These are phyloP conservation scores for Pachyramphus minor DNA, from an alignment of 2,113 vertebrate genomes.

Conservation along the genomic window DNA sequence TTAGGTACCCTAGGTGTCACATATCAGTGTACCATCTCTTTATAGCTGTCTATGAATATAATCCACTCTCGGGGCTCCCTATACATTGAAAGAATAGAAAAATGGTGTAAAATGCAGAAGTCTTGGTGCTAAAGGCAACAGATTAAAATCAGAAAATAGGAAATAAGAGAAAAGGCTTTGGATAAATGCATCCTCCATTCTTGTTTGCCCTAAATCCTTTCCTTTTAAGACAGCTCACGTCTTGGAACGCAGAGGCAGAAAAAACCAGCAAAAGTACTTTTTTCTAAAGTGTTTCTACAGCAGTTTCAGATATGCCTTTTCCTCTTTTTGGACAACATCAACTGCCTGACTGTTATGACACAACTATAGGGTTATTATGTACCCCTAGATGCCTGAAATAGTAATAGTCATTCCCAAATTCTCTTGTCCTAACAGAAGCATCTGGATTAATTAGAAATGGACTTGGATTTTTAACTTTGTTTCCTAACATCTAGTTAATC, in stretches of 20 bases:
- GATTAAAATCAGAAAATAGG: not conserved
- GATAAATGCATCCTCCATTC: not conserved
- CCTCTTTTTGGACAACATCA: not conserved
- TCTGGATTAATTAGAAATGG: not conserved
- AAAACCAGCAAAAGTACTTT: not conserved
- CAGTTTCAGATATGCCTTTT: not conserved
- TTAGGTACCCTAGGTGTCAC: not conserved
- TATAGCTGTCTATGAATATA: not conserved
- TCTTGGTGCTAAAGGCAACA: not conserved
- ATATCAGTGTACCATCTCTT: not conserved
- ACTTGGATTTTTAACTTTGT: not conserved
- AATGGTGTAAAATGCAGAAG: not conserved
- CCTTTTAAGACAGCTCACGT: not conserved
- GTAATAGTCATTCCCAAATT: not conserved
- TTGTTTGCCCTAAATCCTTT: not conserved
- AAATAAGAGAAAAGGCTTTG: not conserved
- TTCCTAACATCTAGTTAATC: not conserved
- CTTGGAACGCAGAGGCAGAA: not conserved
- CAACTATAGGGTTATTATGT: not conserved
- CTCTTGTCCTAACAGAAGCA: not conserved
- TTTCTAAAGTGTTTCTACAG: not conserved
- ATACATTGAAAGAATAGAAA: not conserved
- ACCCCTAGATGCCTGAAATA: not conserved
- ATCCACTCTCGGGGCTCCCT: not conserved
- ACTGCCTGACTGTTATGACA: not conserved